Percentiles rank a stretch among this genome's conserved stretches.
Evolutionary conservation across 2,888 invertebrate species (phyloP).

Genomic region (Empis stercorea): DNA sequence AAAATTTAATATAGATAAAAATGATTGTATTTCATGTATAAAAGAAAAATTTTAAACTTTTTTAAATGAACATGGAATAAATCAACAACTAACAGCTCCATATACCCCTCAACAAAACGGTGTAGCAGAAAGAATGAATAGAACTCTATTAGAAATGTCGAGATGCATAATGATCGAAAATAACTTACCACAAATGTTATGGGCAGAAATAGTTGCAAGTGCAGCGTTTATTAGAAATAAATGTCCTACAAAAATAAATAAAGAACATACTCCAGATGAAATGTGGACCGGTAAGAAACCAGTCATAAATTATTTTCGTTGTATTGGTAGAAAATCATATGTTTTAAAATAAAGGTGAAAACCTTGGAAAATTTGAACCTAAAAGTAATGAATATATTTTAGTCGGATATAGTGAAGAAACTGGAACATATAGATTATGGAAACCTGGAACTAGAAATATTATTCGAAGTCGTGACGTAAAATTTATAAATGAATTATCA

Average conservation of each 20-base stretch:
- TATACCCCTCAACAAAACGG: too few relatives aligned
- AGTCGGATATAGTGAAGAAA: constrained; percentile 2
- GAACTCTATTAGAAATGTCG: too few relatives aligned
- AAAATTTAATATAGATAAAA: too few relatives aligned
- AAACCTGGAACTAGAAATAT: not conserved
- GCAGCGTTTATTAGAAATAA: constrained; percentile 2
- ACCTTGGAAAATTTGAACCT: constrained; percentile 5
- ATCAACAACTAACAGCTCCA: too few relatives aligned
- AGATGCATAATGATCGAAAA: too few relatives aligned
- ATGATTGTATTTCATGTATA: too few relatives aligned
- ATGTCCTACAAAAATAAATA: constrained; percentile 6
- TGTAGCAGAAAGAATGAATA: too few relatives aligned
- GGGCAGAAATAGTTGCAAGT: too few relatives aligned
- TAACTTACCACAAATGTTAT: too few relatives aligned
- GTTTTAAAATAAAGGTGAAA: constrained; percentile 1
- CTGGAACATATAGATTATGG: constrained; percentile 5
- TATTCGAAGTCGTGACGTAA: not conserved
- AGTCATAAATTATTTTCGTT: constrained; percentile 2
- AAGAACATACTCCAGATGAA: constrained; percentile 4
- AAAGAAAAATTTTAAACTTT: too few relatives aligned
- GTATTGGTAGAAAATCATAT: constrained; percentile 2
- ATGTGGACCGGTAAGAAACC: constrained; percentile 6
- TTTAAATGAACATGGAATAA: too few relatives aligned
- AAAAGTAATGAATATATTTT: constrained; percentile 4
- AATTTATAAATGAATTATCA: not conserved